Conservation (phyloP, 2,113 vertebrate genomes). For the Cyprinodon variegatus region DNA sequence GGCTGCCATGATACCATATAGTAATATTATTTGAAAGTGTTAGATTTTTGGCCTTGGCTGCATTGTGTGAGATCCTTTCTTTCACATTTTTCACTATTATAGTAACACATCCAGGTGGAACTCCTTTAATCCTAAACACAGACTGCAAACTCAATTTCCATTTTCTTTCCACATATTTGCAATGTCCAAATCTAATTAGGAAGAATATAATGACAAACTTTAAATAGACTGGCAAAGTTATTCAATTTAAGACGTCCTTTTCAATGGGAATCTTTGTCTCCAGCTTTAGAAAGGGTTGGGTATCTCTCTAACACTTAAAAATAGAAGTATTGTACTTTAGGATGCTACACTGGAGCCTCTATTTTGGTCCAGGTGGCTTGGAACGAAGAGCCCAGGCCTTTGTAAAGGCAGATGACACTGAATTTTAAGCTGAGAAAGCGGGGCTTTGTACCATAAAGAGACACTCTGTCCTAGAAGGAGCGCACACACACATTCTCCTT, state of each 20-base stretch:
- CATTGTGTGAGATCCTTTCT: not conserved
- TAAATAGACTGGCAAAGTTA: conserved; percentile 18
- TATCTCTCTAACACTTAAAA: conserved; percentile 59
- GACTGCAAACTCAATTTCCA: conserved; percentile 12
- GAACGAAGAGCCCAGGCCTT: conserved; percentile 69
- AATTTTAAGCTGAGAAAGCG: conserved; percentile 79
- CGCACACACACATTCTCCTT: conserved; percentile 64
- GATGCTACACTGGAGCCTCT: conserved; percentile 72
- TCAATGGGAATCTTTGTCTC: conserved; percentile 36
- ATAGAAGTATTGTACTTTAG: conserved; percentile 69
- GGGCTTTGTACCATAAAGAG: conserved; percentile 77
- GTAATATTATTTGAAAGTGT: not conserved
- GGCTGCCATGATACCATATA: not conserved
- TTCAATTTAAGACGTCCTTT: conserved; percentile 16
- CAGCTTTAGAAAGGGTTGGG: conserved; percentile 45
- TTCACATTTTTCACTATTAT: not conserved
- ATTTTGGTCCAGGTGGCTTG: conserved; percentile 76
- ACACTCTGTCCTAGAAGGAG: conserved; percentile 66
- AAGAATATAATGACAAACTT: not conserved
- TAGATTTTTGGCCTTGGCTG: not conserved
- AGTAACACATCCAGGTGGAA: conserved; percentile 12
- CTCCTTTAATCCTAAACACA: not conserved
- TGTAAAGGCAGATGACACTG: conserved; percentile 78
- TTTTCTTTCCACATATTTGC: conserved; percentile 1
- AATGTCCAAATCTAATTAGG: conserved; percentile 23